phyloP scores from a whole-genome alignment of 1,140 invertebrate genomes.

The Amphibalanus amphitrite region DNA sequence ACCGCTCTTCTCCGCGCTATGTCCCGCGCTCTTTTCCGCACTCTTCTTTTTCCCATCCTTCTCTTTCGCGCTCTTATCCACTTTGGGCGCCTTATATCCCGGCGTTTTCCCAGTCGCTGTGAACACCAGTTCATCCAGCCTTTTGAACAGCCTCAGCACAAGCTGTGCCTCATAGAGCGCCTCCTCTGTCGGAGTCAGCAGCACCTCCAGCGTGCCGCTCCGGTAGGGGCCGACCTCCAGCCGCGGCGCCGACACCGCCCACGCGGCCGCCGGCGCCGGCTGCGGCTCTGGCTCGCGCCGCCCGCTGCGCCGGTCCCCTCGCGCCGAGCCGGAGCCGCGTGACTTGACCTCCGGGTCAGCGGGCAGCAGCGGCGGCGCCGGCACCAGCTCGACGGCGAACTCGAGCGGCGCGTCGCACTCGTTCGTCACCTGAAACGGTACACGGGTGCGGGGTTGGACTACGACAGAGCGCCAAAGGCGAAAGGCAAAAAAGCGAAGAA shows the following conservation, averaged over 20 bases:
- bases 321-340: not conserved
- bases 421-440: not conserved
- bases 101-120: not conserved
- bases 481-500: too few relatives aligned
- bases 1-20: too few relatives aligned
- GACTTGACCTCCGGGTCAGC: not conserved
- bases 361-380: too few relatives aligned
- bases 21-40: too few relatives aligned
- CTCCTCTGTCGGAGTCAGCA: not conserved
- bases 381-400: not conserved
- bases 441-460: too few relatives aligned
- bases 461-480: too few relatives aligned
- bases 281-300: too few relatives aligned
- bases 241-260: not conserved
- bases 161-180: not conserved
- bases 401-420: not conserved
- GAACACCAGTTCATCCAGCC: not conserved
- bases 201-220: not conserved
- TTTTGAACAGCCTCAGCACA: not conserved
- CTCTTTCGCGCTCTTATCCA: not conserved
- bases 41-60: not conserved
- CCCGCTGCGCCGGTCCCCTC: not conserved
- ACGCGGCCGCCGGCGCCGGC: not conserved
- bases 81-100: not conserved
- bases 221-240: not conserved